These are phyloP conservation scores for Melanotaenia nigrans DNA, from an alignment of 2,797 vertebrate genomes.

Conservation along the genomic window DNA sequence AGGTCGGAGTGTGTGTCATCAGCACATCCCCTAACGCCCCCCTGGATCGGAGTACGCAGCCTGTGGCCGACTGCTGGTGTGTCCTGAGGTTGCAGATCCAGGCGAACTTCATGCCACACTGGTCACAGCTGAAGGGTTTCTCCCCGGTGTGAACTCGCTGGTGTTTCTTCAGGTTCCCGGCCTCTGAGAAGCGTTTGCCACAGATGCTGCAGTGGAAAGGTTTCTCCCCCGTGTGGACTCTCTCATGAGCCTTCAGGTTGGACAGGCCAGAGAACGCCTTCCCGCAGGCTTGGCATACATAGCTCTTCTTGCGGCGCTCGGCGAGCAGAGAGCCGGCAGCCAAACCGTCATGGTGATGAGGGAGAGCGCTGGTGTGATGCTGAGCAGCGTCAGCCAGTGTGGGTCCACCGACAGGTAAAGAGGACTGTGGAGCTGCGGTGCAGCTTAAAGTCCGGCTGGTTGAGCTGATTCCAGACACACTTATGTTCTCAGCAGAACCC, in stretches of 20 bases:
- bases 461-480: slow-evolving; percentile 20
- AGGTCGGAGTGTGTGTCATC: neutral
- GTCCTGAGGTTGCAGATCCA: slow-evolving; percentile 84
- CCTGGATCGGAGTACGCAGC: slow-evolving; percentile 53
- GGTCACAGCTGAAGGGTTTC: slow-evolving; percentile 78
- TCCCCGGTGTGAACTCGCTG: slow-evolving; percentile 58
- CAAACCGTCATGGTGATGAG: slow-evolving; percentile 14
- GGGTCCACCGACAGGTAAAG: slow-evolving; percentile 15
- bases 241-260: slow-evolving; percentile 78
- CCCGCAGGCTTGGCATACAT: slow-evolving; percentile 74
- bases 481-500: neutral
- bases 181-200: slow-evolving; percentile 80
- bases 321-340: accelerated
- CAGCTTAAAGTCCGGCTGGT: slow-evolving; percentile 29
- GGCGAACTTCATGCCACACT: slow-evolving; percentile 80
- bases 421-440: slow-evolving; percentile 6
- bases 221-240: slow-evolving; percentile 70
- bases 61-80: slow-evolving; percentile 76
- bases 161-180: slow-evolving; percentile 84
- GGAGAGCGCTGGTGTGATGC: slow-evolving; percentile 30
- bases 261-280: slow-evolving; percentile 80
- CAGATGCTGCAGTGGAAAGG: slow-evolving; percentile 68
- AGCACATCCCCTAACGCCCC: slow-evolving; percentile 19
- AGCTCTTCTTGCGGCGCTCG: slow-evolving; percentile 67
- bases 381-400: slow-evolving; percentile 32